Base-by-base conservation (phyloP, 2,113 vertebrate species). In the Dipodomys ordii region DNA sequence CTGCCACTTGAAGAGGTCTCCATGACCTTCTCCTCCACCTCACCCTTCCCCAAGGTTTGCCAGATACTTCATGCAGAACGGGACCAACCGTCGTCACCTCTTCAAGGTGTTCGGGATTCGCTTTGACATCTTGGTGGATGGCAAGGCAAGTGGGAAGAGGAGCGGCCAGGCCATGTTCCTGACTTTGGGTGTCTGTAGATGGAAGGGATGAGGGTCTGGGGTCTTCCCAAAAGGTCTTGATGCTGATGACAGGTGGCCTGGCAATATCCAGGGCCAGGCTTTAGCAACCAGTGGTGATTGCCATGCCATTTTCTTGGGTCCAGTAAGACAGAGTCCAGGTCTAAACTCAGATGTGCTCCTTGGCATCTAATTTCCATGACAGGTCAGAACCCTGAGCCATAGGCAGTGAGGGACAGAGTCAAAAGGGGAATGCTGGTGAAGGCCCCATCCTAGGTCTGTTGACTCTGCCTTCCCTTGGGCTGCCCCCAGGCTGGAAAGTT, bases 31-130 rank as follows among this genome's bases (percentile, higher is more conserved):
- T 88, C 46, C 89, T 64, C n/a, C 49, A 53, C 64, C n/a, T 64
- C 25, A 7, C 67, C 44, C 60, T 49, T 39, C 46, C 83, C 76
- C 81, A 84, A 96, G 99, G 94, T 99, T 98, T n/a, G 99, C 99
- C 90, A 99, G 98, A 92, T 97, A 99, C 98, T 99, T 99, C 23
- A 88, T 96, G 94, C 99, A 99, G 77, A 90, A 98, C 0, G 97
- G 91, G 3, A 81, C 49, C 46, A 96, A 98, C 28, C 98, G 97
- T 93, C 98, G 99, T 93, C 99, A 98, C 0, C 98, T 99, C 64
- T 98, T 99, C 94, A 99, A 99, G 94, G 99, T 99, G 96, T 99
- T 99, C 92, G 99, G 99, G 94, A 98, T 99, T 97, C 98, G 98
- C 74, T 98, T 99, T 0, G 99, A 99, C 89, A 98, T 99, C 73